These are phyloP conservation scores for Ia io DNA, from an alignment of 2,113 vertebrate genomes.

Conservation along the genomic window DNA sequence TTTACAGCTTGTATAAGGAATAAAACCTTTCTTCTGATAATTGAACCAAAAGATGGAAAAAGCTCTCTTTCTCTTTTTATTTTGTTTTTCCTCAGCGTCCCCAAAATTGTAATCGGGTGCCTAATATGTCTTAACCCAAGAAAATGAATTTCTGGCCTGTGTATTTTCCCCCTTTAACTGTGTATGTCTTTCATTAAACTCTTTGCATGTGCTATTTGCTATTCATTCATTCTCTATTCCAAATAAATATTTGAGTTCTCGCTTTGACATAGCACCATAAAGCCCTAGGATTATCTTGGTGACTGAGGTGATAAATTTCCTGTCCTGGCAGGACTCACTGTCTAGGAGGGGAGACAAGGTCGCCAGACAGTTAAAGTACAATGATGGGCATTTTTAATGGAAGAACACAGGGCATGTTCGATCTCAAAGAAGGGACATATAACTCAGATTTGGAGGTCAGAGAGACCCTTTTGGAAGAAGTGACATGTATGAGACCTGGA, in stretches of 20 bases:
- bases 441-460: background rate
- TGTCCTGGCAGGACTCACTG: background rate
- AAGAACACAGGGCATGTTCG: background rate
- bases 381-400: background rate
- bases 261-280: background rate
- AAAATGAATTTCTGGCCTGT: background rate
- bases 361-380: background rate
- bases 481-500: background rate
- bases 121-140: background rate
- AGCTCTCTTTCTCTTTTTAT: background rate
- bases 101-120: conserved; percentile 24
- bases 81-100: background rate
- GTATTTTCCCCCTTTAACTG: background rate
- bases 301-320: background rate
- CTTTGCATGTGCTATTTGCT: background rate
- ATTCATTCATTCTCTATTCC: conserved; percentile 20
- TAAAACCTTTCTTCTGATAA: background rate
- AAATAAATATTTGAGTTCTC: conserved; percentile 14
- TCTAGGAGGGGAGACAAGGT: background rate
- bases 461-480: background rate
- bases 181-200: background rate
- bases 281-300: background rate
- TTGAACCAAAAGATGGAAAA: background rate
- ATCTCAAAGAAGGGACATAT: background rate
- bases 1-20: conserved; percentile 18